Percentiles rank a stretch among this genome's conserved stretches.
These are phyloP conservation scores for Irena cyanogastra DNA, from an alignment of 2,113 vertebrate genomes.

Conservation along the genomic window DNA sequence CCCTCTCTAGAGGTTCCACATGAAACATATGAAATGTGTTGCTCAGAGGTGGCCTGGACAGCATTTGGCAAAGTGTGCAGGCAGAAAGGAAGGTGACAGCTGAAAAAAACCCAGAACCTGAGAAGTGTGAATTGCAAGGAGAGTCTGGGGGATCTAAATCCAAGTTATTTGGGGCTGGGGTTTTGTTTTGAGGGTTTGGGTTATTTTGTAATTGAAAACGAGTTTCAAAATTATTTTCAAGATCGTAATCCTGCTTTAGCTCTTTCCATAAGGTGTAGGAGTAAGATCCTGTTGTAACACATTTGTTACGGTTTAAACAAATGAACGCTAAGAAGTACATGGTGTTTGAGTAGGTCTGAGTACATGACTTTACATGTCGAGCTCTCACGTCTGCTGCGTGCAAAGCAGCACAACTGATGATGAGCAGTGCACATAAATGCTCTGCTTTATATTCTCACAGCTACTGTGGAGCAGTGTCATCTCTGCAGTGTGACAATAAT, in stretches of 20 bases:
- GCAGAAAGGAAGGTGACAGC: not conserved
- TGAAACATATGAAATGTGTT: not conserved
- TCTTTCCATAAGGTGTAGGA: constrained; percentile 13
- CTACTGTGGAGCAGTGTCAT: not conserved
- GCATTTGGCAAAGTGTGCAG: not conserved
- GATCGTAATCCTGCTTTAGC: not conserved
- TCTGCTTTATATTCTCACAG: not conserved
- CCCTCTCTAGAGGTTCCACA: not conserved
- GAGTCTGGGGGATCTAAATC: not conserved
- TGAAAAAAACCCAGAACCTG: not conserved
- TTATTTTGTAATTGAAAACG: not conserved
- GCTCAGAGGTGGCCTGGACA: not conserved
- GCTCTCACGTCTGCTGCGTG: not conserved
- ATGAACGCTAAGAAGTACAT: not conserved
- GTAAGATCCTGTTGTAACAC: constrained; percentile 43
- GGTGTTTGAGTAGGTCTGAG: not conserved
- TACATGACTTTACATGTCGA: constrained; percentile 32
- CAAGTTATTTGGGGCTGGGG: not conserved
- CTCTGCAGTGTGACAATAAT: not conserved
- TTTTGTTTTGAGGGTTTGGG: not conserved
- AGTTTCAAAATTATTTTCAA: not conserved
- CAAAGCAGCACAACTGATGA: not conserved
- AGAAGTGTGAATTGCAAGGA: not conserved
- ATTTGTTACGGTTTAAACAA: constrained; percentile 37
- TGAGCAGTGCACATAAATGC: not conserved